Conservation (phyloP, 2,888 invertebrate genomes). For the Ennomos fuscantarius region DNA sequence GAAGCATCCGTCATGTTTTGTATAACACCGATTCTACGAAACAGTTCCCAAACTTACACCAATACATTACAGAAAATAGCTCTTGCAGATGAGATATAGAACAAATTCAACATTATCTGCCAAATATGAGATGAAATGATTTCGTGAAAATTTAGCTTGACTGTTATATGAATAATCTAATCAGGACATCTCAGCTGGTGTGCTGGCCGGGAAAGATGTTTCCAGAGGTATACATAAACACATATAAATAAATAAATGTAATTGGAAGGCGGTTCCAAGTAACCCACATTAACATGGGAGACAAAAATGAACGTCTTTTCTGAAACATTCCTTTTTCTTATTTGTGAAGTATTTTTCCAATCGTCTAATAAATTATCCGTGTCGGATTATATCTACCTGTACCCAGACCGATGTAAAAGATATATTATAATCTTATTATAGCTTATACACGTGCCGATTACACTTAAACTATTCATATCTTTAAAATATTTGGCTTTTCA, state of each 20-base stretch:
- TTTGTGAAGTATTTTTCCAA: not conserved
- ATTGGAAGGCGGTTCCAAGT: slow-evolving; percentile 10
- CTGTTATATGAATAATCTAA: slow-evolving; percentile 16
- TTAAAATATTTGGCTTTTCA: no score
- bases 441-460: no score
- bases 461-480: no score
- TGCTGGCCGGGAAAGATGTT: not conserved
- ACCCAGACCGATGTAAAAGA: no score
- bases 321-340: not conserved
- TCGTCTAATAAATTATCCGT: not conserved
- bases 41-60: slow-evolving; percentile 11
- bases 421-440: no score
- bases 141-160: slow-evolving; percentile 16
- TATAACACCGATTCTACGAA: slow-evolving; percentile 2
- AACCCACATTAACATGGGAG: slow-evolving; percentile 9
- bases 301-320: slow-evolving; percentile 3
- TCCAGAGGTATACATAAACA: not conserved
- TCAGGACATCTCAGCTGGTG: slow-evolving; percentile 12
- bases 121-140: slow-evolving; percentile 3
- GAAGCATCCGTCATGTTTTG: not conserved
- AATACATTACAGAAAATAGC: slow-evolving; percentile 6
- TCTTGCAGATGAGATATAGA: slow-evolving; percentile 1
- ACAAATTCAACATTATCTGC: not conserved
- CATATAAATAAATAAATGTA: slow-evolving; percentile 13
- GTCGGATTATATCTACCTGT: no score